Conservation (phyloP, 2,888 invertebrate species). For the Spatulosminthurus flaviceps region DNA sequence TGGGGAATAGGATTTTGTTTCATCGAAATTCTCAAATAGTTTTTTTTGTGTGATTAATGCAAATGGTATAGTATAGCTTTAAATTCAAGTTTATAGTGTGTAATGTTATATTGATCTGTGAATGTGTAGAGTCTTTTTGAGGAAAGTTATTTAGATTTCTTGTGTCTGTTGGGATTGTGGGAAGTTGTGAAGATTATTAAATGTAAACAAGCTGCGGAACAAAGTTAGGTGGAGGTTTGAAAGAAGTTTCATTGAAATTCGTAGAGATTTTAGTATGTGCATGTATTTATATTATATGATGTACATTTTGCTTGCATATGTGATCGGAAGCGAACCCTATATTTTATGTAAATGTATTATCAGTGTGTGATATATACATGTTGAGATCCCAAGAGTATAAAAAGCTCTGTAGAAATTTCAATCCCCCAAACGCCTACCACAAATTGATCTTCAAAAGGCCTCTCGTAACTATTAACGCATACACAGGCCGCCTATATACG, state of each 20-base stretch:
- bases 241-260: not conserved
- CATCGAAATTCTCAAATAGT: no score
- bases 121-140: not conserved
- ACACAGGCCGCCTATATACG: no score
- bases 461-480: slow-evolving; percentile 20
- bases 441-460: slow-evolving; percentile 47
- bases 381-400: not conserved
- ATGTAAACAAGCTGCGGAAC: slow-evolving; percentile 9
- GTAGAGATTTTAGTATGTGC: not conserved
- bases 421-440: slow-evolving; percentile 35
- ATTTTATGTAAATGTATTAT: not conserved
- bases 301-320: no score
- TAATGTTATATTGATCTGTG: no score
- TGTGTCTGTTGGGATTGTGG: not conserved
- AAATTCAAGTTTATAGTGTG: no score
- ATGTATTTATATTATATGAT: no score
- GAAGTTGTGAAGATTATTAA: not conserved
- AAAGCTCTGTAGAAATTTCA: slow-evolving; percentile 15
- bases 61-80: no score
- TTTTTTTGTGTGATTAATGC: no score
- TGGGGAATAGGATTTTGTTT: no score
- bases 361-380: not conserved
- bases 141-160: not conserved
- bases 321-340: no score
- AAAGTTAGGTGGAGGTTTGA: no score